Conservation (phyloP, 2,888 invertebrate genomes). For the Drosophila lutescens region DNA sequence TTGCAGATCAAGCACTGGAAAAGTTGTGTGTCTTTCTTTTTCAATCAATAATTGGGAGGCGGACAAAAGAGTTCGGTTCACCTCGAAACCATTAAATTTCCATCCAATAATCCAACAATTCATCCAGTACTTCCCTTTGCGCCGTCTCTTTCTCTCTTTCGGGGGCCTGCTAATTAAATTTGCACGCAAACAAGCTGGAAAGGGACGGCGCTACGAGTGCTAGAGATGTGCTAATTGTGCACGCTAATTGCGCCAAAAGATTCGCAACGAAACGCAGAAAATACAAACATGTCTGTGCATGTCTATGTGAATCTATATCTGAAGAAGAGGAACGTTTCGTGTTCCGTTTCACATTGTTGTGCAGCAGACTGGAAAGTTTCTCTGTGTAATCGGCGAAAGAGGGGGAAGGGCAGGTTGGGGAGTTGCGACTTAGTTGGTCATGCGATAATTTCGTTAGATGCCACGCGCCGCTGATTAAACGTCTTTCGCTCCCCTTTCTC, state of each 20-base stretch:
- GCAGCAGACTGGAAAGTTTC: conserved; percentile 70
- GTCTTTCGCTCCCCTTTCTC: conserved; percentile 10
- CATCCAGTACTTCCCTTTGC: conserved; percentile 11
- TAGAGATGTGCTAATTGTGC: conserved; percentile 71
- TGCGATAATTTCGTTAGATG: conserved; percentile 48
- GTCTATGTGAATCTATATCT: neutral
- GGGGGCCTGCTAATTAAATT: conserved; percentile 63
- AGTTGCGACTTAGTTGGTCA: conserved; percentile 40
- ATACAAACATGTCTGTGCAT: neutral
- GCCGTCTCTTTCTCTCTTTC: conserved; percentile 3
- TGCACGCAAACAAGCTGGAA: conserved; percentile 45
- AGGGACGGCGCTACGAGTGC: conserved; percentile 9
- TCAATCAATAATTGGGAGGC: conserved; percentile 24
- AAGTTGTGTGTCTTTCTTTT: conserved; percentile 21
- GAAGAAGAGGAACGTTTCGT: conserved; percentile 30
- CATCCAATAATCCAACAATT: conserved; percentile 24
- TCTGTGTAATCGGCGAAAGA: conserved; percentile 11
- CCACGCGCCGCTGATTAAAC: conserved; percentile 50
- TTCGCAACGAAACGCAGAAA: conserved; percentile 25
- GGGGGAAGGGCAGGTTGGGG: neutral
- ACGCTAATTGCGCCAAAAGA: conserved; percentile 62
- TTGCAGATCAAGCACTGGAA: conserved; percentile 34
- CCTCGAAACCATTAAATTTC: conserved; percentile 21
- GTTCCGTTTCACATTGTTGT: conserved; percentile 58
- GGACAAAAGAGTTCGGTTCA: conserved; percentile 45